Evolutionary conservation across 2,888 invertebrate species (phyloP), one percentile per base, ranked within the genome.

Genomic region (Acheta domesticus): DNA sequence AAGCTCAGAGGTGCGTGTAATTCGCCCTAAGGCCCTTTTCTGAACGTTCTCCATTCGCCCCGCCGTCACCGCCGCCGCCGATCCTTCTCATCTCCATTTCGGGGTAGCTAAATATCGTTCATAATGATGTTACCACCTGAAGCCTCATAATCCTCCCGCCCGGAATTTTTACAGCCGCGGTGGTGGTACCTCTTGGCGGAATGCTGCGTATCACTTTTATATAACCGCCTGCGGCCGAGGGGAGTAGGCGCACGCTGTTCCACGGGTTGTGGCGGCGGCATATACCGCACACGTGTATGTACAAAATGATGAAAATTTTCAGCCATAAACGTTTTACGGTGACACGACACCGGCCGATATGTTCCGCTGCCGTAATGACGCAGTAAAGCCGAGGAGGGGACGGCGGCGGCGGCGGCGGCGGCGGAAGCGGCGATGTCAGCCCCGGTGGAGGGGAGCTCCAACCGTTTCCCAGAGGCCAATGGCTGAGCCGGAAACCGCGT

Each of bases 311-410:
- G 62, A 62, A 62, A 62, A 62, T 62, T 62, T 62, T 14, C 4
- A 62, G 62, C n/a, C 62, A n/a, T 62, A 62, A 62, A 62, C 62
- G n/a, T 62, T 62, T 62, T 62, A 62, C 62, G 62, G 62, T 62
- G 62, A 62, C 62, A 62, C 16, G 62, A n/a, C 62, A 36, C 62
- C 62, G 14, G n/a, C 62, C n/a, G 62, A 11, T 62, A 62, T n/a
- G 62, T 62, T 36, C 62, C 62, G 12, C 62, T 62, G 62, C 62
- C n/a, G 62, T 19, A 62, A n/a, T n/a, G 14, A 14, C 14, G 16
- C n/a, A 14, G n/a, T 62, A 62, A 62, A 62, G n/a, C 62, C 3
- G 62, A 8, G 16, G n/a, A 62, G n/a, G 16, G 62, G 62, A 11
- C 1, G 62, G 62, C 8, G 8, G 36, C 4, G 36, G 8, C 8